Base-by-base conservation (phyloP, 2,113 vertebrate genomes). In the Boleophthalmus pectinirostris region DNA sequence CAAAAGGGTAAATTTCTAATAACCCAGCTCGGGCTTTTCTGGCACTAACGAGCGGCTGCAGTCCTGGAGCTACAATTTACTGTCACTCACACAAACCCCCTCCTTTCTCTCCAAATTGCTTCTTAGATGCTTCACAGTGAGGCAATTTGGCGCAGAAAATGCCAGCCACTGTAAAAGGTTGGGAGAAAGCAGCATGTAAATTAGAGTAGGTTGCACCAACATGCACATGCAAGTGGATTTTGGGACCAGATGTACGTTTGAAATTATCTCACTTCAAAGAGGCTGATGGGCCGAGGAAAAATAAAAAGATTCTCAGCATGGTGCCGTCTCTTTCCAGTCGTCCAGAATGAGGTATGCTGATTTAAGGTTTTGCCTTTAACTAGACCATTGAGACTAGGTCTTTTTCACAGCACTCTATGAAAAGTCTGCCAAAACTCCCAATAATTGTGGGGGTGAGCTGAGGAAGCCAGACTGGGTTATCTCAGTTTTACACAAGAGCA, bases 1-100 rank as follows among this genome's bases (percentile, higher is more conserved):
- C 78, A 81, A 84, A 85, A 87, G 74, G 87, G 78, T 84, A 82
- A 71, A 84, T 80, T 90, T 80, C 79, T 85, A 82, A 89, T 85
- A 82, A 82, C 68, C 13, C 12, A 68, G 71, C 72, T 23, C 12
- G 3, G 60, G 69, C 53, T 79, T 83, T 77, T 77, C 70, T 77
- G 74, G 87, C 81, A 85, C 79, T 87, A 88, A 88, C 79, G 70
- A 89, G 87, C 77, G 80, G 81, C 73, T 80, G 72, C 64, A 38
- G 82, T 74, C 75, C 78, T 69, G 67, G 61, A 25, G 81, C 70
- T 65, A 14, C 61, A 85, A 83, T 83, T 72, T 83, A 84, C 84
- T 77, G 78, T 86, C 89, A 84, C 45, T 82, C 81, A 84, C 64
- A 69, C 68, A 82, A 73, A 73, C 68, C 63, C 16, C 71, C 75